Base-by-base conservation (phyloP, 2,113 vertebrate species). In the Alligator mississippiensis region DNA sequence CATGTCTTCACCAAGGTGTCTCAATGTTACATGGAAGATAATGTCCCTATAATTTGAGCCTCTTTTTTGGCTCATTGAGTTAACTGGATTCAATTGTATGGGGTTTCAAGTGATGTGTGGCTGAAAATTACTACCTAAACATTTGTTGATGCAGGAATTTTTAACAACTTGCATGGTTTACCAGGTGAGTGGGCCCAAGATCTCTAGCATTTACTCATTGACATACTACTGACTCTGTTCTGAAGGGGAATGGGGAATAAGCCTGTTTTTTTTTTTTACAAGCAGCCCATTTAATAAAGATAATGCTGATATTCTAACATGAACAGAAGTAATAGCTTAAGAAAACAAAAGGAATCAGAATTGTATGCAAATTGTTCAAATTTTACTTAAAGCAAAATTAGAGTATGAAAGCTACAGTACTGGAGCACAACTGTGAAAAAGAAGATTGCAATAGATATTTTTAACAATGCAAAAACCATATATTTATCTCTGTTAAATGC, bases 371-470 rank as follows among this genome's bases (percentile, higher is more conserved):
- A 92, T 59, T 85, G 62, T 95, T 94, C 89, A 91, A 97, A 96
- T 91, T 97, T 97, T 97, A 97, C 96, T 97, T 93, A 87, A 94
- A 96, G 90, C 92, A 95, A 89, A 94, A 90, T 85, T 90, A 87
- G 93, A 96, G 80, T 93, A 92, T 95, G 96, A 97, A 97, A 96
- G 88, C 95, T 82, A 96, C 93, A 93, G 63, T 84, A 77, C 16
- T 59, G 78, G 80, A 96, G 90, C 92, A 96, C 84, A 93, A 83
- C 94, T 80, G n/a, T 15, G 9, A 63, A 70, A 38, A 57, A 58
- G 70, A 83, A 85, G 47, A 94, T 97, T 93, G 62, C 76, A 47
- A 90, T 54, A 80, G 70, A 68, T 61, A 55, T 90, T 92, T 85
- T 90, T 85, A 95, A 95, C 92, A 94, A 81, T 82, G 87, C 93